phyloP scores from a whole-genome alignment of 2,888 invertebrate species.

The Parelbella ahira region DNA sequence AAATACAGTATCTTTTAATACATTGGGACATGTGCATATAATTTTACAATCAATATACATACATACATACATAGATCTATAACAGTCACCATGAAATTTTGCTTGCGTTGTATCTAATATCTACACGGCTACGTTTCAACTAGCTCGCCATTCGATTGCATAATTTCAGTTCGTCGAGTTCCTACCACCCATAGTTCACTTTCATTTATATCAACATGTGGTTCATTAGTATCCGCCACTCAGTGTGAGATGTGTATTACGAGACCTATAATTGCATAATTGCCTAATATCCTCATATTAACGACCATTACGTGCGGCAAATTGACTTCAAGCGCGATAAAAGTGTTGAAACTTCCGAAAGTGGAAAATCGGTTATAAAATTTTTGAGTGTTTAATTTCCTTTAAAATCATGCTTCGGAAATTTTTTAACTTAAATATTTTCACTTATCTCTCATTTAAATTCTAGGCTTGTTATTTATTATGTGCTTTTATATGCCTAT shows the following conservation, averaged over 20 bases:
- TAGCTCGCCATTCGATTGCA: slow-evolving; percentile 6
- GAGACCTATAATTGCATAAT: slow-evolving; percentile 16
- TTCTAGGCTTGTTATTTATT: no score
- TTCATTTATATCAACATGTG: slow-evolving; percentile 24
- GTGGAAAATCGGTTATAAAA: slow-evolving; percentile 7
- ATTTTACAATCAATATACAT: no score
- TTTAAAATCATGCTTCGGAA: no score
- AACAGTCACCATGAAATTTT: no score
- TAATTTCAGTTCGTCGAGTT: slow-evolving; percentile 9
- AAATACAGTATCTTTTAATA: no score
- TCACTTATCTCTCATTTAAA: no score
- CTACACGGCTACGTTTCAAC: slow-evolving; percentile 8
- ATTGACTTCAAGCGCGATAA: slow-evolving; percentile 14
- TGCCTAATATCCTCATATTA: slow-evolving; percentile 19
- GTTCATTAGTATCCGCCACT: slow-evolving; percentile 12
- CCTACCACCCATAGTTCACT: slow-evolving; percentile 15
- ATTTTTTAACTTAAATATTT: no score
- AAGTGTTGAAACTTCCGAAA: slow-evolving; percentile 4
- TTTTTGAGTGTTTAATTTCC: no score
- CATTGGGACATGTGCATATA: no score
- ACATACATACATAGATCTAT: no score
- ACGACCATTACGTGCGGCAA: slow-evolving; percentile 3
- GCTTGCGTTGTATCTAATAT: no score
- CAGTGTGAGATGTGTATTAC: slow-evolving; percentile 12
- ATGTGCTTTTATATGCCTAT: no score